Evolutionary conservation across 2,113 vertebrate genomes (phyloP).

Genomic region (Thryonomys swinderianus): DNA sequence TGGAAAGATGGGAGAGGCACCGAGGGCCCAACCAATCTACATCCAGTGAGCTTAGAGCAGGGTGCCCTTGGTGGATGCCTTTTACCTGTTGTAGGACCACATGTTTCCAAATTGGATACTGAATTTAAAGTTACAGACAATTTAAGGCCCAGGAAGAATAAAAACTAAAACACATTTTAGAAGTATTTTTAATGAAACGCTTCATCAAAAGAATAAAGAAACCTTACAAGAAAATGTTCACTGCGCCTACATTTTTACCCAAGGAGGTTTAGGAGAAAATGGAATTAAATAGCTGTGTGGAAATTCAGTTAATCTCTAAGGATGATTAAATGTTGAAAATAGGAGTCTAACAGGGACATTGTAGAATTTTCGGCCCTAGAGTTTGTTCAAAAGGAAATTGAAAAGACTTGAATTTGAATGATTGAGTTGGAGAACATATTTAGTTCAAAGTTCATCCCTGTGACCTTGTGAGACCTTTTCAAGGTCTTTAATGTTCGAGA

Average conservation of each 20-base stretch:
- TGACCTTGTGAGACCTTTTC: background rate
- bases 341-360: background rate
- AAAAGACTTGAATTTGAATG: background rate
- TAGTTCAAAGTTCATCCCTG: background rate
- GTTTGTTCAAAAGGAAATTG: conserved; percentile 13
- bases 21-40: background rate
- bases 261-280: background rate
- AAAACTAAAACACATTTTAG: background rate
- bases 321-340: conserved; percentile 42
- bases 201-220: background rate
- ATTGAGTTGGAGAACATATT: background rate
- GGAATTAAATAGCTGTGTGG: conserved; percentile 23
- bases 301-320: conserved; percentile 26
- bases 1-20: background rate
- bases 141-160: background rate
- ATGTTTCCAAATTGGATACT: background rate
- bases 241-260: background rate
- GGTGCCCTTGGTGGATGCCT: background rate
- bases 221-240: background rate
- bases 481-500: background rate
- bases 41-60: background rate
- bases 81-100: background rate
- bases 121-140: background rate
- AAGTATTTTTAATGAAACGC: background rate
- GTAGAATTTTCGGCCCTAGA: background rate